Evolutionary conservation across 2,797 vertebrate genomes (phyloP).

Genomic region (Geotrypetes seraphini): DNA sequence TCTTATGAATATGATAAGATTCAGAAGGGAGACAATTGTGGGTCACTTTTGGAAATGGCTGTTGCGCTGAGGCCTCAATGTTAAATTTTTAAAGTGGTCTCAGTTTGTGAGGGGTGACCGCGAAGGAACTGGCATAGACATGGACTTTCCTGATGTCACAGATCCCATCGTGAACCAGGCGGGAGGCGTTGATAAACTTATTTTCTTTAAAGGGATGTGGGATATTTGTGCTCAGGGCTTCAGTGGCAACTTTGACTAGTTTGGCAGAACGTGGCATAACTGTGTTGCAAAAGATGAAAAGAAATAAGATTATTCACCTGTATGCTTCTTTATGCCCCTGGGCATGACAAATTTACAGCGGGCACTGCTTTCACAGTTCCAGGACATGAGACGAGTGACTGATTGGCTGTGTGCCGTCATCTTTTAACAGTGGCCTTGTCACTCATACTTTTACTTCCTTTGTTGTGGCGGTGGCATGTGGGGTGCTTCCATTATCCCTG

Average conservation of each 20-base stretch:
- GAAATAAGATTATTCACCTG: constrained; percentile 11
- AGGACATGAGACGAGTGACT: background rate
- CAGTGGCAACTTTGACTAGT: constrained; percentile 96
- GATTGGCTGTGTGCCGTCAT: background rate
- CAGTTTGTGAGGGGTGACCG: no score
- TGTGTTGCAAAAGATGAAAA: constrained; percentile 38
- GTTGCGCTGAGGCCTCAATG: no score
- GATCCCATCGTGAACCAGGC: constrained; percentile 93
- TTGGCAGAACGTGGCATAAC: constrained; percentile 98
- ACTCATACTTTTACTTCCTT: background rate
- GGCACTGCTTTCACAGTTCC: background rate
- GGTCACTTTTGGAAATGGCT: no score
- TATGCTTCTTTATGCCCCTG: background rate
- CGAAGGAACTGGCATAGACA: no score
- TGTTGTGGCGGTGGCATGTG: no score
- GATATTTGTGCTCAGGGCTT: constrained; percentile 87
- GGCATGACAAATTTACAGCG: constrained; percentile 1
- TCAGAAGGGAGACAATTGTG: no score
- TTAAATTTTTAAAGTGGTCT: no score
- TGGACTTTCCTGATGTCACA: constrained; percentile 98
- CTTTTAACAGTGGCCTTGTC: background rate
- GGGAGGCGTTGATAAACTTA: constrained; percentile 96
- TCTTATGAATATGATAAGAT: no score
- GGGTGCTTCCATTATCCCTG: no score
- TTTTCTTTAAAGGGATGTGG: constrained; percentile 96